These are phyloP conservation scores for Amblyteles armatorius DNA, from an alignment of 2,888 invertebrate species.

Conservation along the genomic window DNA sequence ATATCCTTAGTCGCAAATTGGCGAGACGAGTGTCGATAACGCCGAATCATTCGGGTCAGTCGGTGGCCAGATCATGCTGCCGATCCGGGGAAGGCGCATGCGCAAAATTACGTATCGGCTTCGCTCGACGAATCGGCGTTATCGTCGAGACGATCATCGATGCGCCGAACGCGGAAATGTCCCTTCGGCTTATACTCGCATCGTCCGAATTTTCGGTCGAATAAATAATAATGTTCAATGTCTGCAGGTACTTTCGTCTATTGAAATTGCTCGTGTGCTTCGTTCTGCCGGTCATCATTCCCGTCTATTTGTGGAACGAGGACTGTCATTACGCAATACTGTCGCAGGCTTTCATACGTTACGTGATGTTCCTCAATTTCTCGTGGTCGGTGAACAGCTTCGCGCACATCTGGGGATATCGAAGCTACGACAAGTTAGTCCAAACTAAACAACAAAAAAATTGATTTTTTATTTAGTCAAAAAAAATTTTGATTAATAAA, in stretches of 20 bases:
- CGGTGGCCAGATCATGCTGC: slow-evolving; percentile 41
- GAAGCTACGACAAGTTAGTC: slow-evolving; percentile 80
- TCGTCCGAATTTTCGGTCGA: neutral
- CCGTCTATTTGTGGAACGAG: slow-evolving; percentile 87
- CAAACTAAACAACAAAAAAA: neutral
- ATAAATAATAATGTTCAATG: neutral
- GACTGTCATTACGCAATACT: slow-evolving; percentile 84
- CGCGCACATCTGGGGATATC: slow-evolving; percentile 85
- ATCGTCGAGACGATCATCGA: neutral
- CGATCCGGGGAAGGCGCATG: slow-evolving; percentile 42
- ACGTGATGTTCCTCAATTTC: slow-evolving; percentile 85
- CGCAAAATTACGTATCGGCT: neutral
- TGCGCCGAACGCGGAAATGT: neutral
- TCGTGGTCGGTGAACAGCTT: slow-evolving; percentile 88
- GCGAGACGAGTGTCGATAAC: neutral
- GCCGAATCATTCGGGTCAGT: neutral
- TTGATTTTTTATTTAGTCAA: neutral
- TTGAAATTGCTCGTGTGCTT: slow-evolving; percentile 86
- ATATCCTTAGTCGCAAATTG: neutral
- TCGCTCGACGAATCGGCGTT: neutral
- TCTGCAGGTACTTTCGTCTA: slow-evolving; percentile 84
- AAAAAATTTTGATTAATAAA: neutral
- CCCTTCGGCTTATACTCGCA: neutral
- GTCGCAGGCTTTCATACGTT: slow-evolving; percentile 85
- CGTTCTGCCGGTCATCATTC: slow-evolving; percentile 86